Evolutionary conservation across 2,797 vertebrate species (phyloP).

Genomic region (Sebastolobus altivelis): DNA sequence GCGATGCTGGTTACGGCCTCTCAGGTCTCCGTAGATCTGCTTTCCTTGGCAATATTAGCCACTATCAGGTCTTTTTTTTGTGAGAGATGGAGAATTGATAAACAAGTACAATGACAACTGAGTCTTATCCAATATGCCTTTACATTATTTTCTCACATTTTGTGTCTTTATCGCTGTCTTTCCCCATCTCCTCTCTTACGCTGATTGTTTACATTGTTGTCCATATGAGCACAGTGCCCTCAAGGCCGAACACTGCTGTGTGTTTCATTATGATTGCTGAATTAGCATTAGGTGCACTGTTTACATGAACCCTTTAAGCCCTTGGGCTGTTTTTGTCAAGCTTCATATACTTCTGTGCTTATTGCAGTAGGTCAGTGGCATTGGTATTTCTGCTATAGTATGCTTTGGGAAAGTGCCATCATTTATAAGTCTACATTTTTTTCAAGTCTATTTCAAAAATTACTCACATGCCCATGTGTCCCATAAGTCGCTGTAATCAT

Average conservation of each 20-base stretch:
- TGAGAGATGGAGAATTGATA: neutral
- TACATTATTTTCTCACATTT: neutral
- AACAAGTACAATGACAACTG: neutral
- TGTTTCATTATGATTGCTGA: constrained; percentile 26
- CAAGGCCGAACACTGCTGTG: neutral
- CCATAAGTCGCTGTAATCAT: neutral
- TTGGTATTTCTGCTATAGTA: neutral
- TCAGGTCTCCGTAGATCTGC: neutral
- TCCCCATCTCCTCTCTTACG: neutral
- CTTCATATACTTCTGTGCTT: neutral
- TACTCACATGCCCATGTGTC: neutral
- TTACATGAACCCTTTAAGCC: constrained; percentile 21
- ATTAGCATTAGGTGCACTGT: constrained; percentile 11
- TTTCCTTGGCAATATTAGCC: neutral
- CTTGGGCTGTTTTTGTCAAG: neutral
- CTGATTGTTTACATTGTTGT: constrained; percentile 10
- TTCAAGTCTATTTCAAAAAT: neutral
- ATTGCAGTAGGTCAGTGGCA: neutral
- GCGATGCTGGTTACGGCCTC: constrained; percentile 21
- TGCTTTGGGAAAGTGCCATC: neutral
- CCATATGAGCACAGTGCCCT: constrained; percentile 11
- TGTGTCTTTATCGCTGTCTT: neutral
- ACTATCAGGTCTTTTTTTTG: neutral
- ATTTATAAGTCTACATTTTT: neutral
- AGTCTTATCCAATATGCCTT: neutral